Base-by-base conservation (phyloP, 35 echinoderm and acorn worm genomes). In the Strongylocentrotus purpuratus region DNA sequence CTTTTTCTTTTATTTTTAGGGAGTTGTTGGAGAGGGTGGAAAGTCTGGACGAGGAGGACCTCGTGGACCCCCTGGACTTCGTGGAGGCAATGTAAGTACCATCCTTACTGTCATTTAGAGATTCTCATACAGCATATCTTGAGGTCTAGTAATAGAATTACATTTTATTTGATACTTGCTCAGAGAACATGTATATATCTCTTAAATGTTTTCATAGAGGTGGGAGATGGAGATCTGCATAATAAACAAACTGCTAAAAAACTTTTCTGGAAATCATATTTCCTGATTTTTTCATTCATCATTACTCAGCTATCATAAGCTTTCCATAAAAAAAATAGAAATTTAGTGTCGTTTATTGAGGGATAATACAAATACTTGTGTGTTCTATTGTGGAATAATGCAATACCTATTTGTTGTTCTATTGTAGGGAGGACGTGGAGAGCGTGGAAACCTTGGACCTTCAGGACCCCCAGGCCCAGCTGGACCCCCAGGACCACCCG, bases 361-460 rank as follows among this genome's bases (percentile, higher is more conserved):
- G 50, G 61, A 28, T 78, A 28, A 28, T 28, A 18, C 5, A 78
- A 78, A 78, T n/a, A 41, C 4, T 4, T 78, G 28, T 4, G 35
- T 48, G 17, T 95, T 41, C 35, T 41, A 41, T 41, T 1, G 35
- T 41, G 35, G 35, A 41, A 41, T 41, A 41, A 41, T 41, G 35
- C 35, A 41, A 41, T 41, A 41, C 35, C 35, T 41, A 3, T 41
- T 41, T 41, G 35, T 20, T 33, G 31, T 18, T 52, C 65, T 18
- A 3, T 94, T 89, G 17, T 89, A 97, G 95, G 97, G 97, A 92
- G 33, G 45, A 46, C 92, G 97, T 94, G 97, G 97, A 61, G 85
- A 94, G 61, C 86, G 92, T 94, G 97, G 97, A 92, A 8, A 10
- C 17, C 47, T 61, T 86, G 97, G 97, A 78, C 20, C 61, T 7